Conservation (phyloP, 2,797 vertebrate genomes). For the Gallinago solitaria region DNA sequence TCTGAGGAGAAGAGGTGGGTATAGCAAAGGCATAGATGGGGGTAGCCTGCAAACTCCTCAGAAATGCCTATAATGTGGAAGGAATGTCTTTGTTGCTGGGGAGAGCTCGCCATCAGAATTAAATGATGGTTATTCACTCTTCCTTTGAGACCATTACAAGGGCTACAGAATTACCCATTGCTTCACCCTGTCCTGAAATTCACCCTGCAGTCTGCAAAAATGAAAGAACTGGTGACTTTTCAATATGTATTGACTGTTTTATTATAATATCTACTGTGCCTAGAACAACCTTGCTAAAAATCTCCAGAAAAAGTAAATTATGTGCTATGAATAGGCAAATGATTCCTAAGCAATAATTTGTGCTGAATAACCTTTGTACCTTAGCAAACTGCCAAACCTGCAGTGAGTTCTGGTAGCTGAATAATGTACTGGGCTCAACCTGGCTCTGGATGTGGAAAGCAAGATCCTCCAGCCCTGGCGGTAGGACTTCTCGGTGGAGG, state of each 20-base stretch:
- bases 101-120: background rate
- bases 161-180: background rate
- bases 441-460: background rate
- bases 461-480: background rate
- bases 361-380: slow-evolving; percentile 4
- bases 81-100: background rate
- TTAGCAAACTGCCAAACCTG: background rate
- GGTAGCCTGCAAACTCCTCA: background rate
- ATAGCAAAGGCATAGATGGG: background rate
- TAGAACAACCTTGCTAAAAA: background rate
- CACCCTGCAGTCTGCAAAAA: background rate
- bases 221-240: background rate
- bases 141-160: background rate
- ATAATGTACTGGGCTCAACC: background rate
- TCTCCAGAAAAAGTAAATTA: background rate
- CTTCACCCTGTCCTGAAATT: background rate
- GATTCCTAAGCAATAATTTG: background rate
- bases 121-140: background rate
- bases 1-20: background rate
- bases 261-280: background rate
- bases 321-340: background rate
- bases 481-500: background rate
- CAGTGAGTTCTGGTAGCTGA: background rate
- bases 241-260: background rate
- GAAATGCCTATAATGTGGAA: background rate